Base-by-base conservation (phyloP, 2,797 vertebrate genomes). In the Hephaestus fuliginosus region DNA sequence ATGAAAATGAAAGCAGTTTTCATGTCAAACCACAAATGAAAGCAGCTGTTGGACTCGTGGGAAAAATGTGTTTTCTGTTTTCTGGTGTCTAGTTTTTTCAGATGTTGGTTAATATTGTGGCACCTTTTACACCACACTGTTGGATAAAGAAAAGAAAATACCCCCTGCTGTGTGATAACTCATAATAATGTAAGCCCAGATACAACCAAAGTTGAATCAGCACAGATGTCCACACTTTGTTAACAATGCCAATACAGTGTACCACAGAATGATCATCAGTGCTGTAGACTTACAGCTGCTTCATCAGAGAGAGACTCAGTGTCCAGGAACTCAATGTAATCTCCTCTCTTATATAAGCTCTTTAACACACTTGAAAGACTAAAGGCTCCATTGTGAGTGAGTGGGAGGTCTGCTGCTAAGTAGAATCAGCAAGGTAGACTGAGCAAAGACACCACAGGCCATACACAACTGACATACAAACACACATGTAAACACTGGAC, bases 311-410 rank as follows among this genome's bases (percentile, higher is more conserved):
- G 52, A 57, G 15, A 72, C 57, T 22, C 25, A 55, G 25, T 44
- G 22, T 15, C 52, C 8, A 60, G 41, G 33, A 49, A 36, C 41
- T 60, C 68, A 41, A 49, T 30, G 36, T 65, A 70, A 65, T 46
- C 70, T 58, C 36, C 64, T 17, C 61, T 58, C 51, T 76, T 80
- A 84, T 52, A 57, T 76, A 80, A 80, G 61, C 58, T 53, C 53
- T 51, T 48, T 17, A 76, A 79, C 82, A 80, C 68, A 67, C 33
- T 36, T 7, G 4, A 36, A 36, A 25, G 33, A 36, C 33, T 36
- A 7, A 36, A 36, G 30, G 46, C 71, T 51, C 71, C 22, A 79
- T 80, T 76, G 68, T 73, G 28, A 66, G n/a, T 64, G 72, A 71
- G 62, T 76, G 63, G 72, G 73, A 64, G 70, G 44, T 58, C 65